Evolutionary conservation across 2,113 vertebrate species (phyloP).

Genomic region (Scortum barcoo): DNA sequence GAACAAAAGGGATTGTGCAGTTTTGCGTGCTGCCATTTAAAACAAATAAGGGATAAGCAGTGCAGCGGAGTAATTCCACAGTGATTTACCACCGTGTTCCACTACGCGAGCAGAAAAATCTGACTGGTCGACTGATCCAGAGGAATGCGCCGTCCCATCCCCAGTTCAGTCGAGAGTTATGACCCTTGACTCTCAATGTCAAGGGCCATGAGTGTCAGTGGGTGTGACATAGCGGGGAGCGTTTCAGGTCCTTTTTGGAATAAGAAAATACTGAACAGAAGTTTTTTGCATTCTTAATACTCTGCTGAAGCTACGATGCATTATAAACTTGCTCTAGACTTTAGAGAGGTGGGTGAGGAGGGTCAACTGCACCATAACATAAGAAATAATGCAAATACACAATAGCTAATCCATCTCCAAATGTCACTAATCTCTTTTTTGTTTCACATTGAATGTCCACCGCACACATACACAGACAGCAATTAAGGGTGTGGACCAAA

Average conservation of each 20-base stretch:
- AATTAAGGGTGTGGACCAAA: slow-evolving; percentile 67
- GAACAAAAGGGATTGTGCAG: slow-evolving; percentile 17
- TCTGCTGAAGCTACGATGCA: not conserved
- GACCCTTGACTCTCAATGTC: slow-evolving; percentile 54
- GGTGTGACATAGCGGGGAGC: slow-evolving; percentile 15
- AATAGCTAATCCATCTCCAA: slow-evolving; percentile 41
- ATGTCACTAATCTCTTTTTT: slow-evolving; percentile 60
- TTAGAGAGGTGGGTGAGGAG: slow-evolving; percentile 1
- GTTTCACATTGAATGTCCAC: slow-evolving; percentile 33
- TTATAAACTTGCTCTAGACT: not conserved
- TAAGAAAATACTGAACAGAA: not conserved
- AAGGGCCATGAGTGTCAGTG: slow-evolving; percentile 15
- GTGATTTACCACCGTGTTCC: slow-evolving; percentile 3
- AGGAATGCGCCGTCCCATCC: slow-evolving; percentile 40
- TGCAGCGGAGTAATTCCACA: slow-evolving; percentile 1
- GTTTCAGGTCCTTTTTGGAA: slow-evolving; percentile 2
- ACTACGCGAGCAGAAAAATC: slow-evolving; percentile 22
- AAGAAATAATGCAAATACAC: not conserved
- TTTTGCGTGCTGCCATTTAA: not conserved
- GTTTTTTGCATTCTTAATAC: not conserved
- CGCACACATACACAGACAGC: slow-evolving; percentile 38
- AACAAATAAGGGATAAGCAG: slow-evolving; percentile 2
- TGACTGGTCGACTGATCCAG: slow-evolving; percentile 26
- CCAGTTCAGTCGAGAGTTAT: slow-evolving; percentile 16
- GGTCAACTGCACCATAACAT: not conserved